Evolutionary conservation across 2,113 vertebrate genomes (phyloP).

Genomic region (Xiphorhynchus elegans): DNA sequence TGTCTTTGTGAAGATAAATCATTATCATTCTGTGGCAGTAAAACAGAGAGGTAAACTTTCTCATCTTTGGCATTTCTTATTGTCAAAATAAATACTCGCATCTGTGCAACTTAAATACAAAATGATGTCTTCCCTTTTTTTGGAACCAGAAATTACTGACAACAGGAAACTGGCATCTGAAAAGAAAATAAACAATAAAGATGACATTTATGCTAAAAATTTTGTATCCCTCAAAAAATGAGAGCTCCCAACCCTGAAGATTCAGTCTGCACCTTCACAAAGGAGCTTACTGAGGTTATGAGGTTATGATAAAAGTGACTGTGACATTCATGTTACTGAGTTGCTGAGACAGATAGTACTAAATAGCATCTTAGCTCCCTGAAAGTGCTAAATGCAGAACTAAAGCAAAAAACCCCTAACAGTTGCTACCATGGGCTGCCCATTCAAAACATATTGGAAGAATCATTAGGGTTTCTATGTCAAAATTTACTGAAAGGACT

Average conservation of each 20-base stretch:
- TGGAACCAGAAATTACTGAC: slow-evolving; percentile 1
- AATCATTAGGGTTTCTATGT: neutral
- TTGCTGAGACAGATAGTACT: neutral
- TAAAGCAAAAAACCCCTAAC: neutral
- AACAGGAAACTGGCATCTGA: neutral
- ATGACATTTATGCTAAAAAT: neutral
- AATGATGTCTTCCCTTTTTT: neutral
- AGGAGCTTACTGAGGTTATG: neutral
- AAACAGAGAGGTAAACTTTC: slow-evolving; percentile 31
- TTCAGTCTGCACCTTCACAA: neutral
- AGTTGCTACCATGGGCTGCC: neutral
- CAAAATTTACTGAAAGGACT: neutral
- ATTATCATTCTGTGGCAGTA: slow-evolving; percentile 1
- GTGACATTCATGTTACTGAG: neutral
- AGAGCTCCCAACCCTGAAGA: neutral
- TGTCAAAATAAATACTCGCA: slow-evolving; percentile 50
- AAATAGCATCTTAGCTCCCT: neutral
- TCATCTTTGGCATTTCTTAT: slow-evolving; percentile 5
- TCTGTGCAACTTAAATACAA: slow-evolving; percentile 41
- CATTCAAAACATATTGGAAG: neutral
- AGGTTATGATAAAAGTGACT: neutral
- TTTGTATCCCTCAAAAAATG: neutral
- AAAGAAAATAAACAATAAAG: neutral
- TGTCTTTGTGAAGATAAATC: slow-evolving; percentile 46
- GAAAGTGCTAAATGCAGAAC: neutral